Conservation (phyloP, 2,888 invertebrate genomes). For the Yponomeuta sedellus region DNA sequence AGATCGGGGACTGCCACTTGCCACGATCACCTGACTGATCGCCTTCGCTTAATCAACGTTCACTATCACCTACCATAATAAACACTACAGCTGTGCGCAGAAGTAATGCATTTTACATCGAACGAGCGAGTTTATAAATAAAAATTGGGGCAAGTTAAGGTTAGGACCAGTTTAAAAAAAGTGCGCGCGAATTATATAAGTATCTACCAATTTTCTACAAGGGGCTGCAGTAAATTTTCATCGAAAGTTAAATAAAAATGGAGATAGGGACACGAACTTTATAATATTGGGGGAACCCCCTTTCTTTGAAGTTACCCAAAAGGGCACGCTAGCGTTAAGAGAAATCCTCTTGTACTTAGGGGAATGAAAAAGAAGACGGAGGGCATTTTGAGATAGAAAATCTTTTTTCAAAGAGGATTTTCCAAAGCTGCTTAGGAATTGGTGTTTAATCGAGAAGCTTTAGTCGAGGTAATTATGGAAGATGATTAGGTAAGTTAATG, state of each 20-base stretch:
- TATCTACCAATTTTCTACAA: constrained; percentile 38
- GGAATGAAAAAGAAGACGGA: constrained; percentile 16
- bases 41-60: too few species aligned
- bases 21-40: too few species aligned
- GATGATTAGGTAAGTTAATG: background rate
- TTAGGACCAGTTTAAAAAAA: constrained; percentile 35
- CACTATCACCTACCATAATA: too few species aligned
- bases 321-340: constrained; percentile 33
- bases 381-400: background rate
- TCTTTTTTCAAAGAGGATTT: background rate
- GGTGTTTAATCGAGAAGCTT: background rate
- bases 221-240: constrained; percentile 56
- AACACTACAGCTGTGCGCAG: too few species aligned
- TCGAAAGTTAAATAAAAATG: constrained; percentile 72
- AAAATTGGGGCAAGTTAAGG: background rate
- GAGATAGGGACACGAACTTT: constrained; percentile 50
- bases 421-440: background rate
- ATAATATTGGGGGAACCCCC: constrained; percentile 45
- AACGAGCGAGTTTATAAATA: background rate
- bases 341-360: constrained; percentile 20
- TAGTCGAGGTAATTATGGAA: background rate
- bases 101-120: too few species aligned
- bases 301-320: constrained; percentile 48
- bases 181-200: too few species aligned
- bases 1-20: too few species aligned